These are phyloP conservation scores for Dicrostonyx torquatus DNA, from an alignment of 2,797 vertebrate species.

Conservation along the genomic window DNA sequence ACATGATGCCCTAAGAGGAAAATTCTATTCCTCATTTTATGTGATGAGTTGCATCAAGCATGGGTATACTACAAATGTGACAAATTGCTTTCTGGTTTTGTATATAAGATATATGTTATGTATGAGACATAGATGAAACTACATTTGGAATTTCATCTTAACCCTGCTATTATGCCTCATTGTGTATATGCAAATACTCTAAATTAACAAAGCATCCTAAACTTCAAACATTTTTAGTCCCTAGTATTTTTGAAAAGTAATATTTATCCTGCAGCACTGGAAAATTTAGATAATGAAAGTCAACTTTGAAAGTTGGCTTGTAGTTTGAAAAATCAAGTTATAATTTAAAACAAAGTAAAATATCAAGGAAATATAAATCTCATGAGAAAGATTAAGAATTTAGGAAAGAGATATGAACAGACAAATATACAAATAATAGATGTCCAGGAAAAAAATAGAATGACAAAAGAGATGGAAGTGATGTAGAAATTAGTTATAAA, in stretches of 20 bases:
- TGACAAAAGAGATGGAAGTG: background rate
- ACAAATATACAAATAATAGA: background rate
- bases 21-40: background rate
- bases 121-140: background rate
- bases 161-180: background rate
- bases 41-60: background rate
- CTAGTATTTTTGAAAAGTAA: background rate
- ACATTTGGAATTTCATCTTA: background rate
- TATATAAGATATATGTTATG: background rate
- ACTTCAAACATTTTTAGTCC: background rate
- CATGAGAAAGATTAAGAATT: background rate
- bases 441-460: background rate
- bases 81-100: background rate
- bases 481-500: background rate
- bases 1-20: background rate
- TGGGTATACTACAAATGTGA: background rate
- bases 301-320: background rate
- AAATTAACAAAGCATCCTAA: background rate
- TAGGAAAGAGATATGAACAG: background rate
- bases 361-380: constrained; percentile 2
- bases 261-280: background rate
- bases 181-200: background rate
- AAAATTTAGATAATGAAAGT: background rate
- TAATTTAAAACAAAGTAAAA: constrained; percentile 17
- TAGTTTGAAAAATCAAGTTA: background rate